These are phyloP conservation scores for Trididemnum nubilum DNA, from an alignment of 23 tunicate genomes.

Conservation along the genomic window DNA sequence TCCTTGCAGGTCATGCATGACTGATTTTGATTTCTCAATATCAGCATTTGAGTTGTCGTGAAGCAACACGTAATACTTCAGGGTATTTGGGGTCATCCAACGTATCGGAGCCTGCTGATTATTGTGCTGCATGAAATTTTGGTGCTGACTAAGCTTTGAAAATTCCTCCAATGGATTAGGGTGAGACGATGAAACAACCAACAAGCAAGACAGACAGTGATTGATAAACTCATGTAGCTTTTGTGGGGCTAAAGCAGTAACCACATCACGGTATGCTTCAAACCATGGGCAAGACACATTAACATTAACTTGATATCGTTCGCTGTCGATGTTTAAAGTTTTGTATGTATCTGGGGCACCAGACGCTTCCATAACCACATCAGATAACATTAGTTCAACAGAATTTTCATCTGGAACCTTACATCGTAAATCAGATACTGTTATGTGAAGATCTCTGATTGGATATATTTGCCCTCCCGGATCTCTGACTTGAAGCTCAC, in stretches of 20 bases:
- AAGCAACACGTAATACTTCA: slow-evolving; percentile 83
- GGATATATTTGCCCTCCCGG: slow-evolving; percentile 35
- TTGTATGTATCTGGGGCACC: slow-evolving; percentile 14
- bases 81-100: slow-evolving; percentile 96
- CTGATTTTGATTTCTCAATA: slow-evolving; percentile 51
- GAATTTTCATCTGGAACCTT: slow-evolving; percentile 38
- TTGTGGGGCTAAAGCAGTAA: slow-evolving; percentile 55
- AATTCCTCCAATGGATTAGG: slow-evolving; percentile 91
- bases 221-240: slow-evolving; percentile 75
- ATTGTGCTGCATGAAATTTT: slow-evolving; percentile 82
- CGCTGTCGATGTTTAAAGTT: slow-evolving; percentile 22
- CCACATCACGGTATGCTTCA: slow-evolving; percentile 69
- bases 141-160: slow-evolving; percentile 73
- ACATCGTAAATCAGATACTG: slow-evolving; percentile 55
- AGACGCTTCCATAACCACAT: slow-evolving; percentile 29
- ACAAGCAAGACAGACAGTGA: slow-evolving; percentile 70
- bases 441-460: slow-evolving; percentile 54
- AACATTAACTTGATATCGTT: slow-evolving; percentile 43
- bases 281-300: slow-evolving; percentile 88
- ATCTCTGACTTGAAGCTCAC: slow-evolving; percentile 70
- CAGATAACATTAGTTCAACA: slow-evolving; percentile 39
- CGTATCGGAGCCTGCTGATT: slow-evolving; percentile 26
- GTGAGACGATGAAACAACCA: slow-evolving; percentile 87
- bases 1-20: slow-evolving; percentile 61
- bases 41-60: slow-evolving; percentile 79